phyloP scores from a whole-genome alignment of 2,113 vertebrate species.

The Pterocles burchelli region DNA sequence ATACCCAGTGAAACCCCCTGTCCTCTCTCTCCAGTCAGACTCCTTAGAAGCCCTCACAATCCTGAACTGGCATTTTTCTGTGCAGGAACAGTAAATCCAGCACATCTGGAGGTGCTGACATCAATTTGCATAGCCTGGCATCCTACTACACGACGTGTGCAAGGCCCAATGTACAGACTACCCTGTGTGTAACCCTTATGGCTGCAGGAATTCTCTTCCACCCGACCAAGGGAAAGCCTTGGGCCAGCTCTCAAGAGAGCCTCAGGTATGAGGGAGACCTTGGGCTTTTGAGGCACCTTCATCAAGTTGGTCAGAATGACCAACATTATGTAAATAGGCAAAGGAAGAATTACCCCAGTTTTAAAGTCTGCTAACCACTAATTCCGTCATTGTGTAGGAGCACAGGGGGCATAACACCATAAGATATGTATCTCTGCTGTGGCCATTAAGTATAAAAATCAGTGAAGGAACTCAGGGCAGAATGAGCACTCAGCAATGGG shows the following conservation, averaged over 20 bases:
- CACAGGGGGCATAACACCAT: background rate
- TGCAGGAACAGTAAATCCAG: background rate
- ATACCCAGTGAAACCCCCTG: background rate
- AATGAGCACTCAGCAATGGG: background rate
- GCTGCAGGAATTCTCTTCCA: background rate
- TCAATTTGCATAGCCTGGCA: fast-evolving
- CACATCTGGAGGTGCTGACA: background rate
- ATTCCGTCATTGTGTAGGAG: background rate
- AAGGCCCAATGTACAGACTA: background rate
- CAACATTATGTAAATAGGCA: background rate
- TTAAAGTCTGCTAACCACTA: background rate
- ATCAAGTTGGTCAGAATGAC: background rate
- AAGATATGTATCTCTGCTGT: too few species aligned
- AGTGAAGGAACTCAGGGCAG: background rate
- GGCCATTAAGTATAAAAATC: background rate
- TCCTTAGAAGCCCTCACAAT: background rate
- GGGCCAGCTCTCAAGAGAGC: background rate
- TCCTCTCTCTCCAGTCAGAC: background rate
- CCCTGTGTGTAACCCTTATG: background rate
- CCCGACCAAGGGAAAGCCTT: background rate
- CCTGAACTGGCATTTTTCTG: background rate
- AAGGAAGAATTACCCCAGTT: background rate
- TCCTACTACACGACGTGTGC: fast-evolving
- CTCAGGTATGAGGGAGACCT: background rate
- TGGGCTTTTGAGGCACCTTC: background rate